Base-by-base conservation (phyloP, 23 tunicate species). In the Halocynthia roretzi region DNA sequence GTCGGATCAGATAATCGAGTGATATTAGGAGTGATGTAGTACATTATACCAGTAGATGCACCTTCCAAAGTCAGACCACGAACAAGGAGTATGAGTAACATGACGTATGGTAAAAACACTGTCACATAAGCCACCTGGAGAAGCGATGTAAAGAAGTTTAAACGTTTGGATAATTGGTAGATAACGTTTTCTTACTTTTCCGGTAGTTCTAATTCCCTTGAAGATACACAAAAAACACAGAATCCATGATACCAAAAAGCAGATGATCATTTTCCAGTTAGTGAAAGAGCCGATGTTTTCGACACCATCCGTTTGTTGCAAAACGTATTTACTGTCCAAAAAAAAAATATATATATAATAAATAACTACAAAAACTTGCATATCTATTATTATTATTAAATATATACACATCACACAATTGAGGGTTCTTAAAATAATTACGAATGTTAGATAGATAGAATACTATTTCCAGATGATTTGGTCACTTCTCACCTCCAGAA, bases 241-340 rank as follows among this genome's bases (percentile, higher is more conserved):
- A 53, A 86, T 19, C 98, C 98, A 92, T 6, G 93, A 77, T 8
- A 55, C 70, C 0, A 86, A 5, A 64, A 92, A 79, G 52, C 89
- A 83, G 1, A 76, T 71, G 19, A 92, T 22, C 80, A 92, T 71
- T 55, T 87, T 87, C 98, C 98, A 92, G 71, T 92, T 92, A 23
- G 70, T 61, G 9, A 92, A 53, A 10, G 61, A 54, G 23, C 98
- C 93, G 11, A 86, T 71, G 8, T 86, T 82, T 17, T 78, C 69
- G 31, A 92, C 65, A 5, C 93, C 93, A 31, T 65, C 53, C 31
- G 93, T 60, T 50, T 82, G 67, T 44, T 76, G 71, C 23, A 92
- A 53, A 50, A 92, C 88, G 64, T 92, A 76, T 54, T 87, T 77
- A 8, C 97, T 89, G 78, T 8, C 80, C 64, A 67, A 51, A 9